Base-by-base conservation (phyloP, 2,888 invertebrate species). In the Esperia sulphurella region DNA sequence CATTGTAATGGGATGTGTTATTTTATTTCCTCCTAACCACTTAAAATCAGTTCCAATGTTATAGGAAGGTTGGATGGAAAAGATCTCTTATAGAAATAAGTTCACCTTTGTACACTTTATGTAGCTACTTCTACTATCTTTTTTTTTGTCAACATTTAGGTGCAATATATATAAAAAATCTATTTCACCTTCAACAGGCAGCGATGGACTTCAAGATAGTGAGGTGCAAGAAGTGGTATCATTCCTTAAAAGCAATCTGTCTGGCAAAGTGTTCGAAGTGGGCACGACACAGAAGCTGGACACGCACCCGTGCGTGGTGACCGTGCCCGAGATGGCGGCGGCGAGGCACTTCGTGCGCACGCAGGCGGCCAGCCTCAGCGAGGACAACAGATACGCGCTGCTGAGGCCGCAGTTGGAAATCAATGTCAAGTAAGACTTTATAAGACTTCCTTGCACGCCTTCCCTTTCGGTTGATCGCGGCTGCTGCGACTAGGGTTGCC, bases 311-410 rank as follows among this genome's bases (percentile, higher is more conserved):
- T 98, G 98, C 75, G 96, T 98, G 0, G 93, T 99, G 1, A 97
- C 97, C 0, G 97, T 98, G 0, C 96, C 96, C 59, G 98, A 99
- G 84, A 98, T 98, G 97, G 98, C 97, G 0, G 96, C 97, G 1
- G 98, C 98, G 0, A 91, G 99, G 41, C 98, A 98, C 81, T 98
- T 98, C 70, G 93, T 98, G 47, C 92, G 96, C 47, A 97, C 97
- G 0, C 96, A 97, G 67, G 94, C 97, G 46, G 94, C 94, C 60
- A 93, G 92, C 63, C 78, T 96, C 48, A 92, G 94, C 0, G 97
- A 98, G 64, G 97, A 97, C 65, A 94, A 95, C 72, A 92, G 96
- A 67, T 97, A 94, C 71, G 94, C 95, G 0, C 80, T 98, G 50
- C 84, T 98, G 46, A 96, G 97, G 69, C 98, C 98, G 0, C 95